A percentile compares a stretch with the other conserved stretches of the same genome.
Evolutionary conservation across 2,888 invertebrate genomes (phyloP).

Genomic region (Panopea generosa): DNA sequence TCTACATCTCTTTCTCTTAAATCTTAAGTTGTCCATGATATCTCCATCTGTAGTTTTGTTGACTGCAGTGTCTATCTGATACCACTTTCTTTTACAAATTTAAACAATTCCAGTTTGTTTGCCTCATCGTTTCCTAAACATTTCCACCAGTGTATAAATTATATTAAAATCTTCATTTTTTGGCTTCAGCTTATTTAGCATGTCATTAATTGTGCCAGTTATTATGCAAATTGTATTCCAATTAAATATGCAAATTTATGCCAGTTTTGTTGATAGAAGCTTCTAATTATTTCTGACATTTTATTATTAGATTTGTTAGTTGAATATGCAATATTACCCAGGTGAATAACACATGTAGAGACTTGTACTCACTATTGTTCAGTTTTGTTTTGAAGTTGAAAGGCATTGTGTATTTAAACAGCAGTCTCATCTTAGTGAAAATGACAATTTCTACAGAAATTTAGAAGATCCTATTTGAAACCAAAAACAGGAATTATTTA

Average conservation of each 20-base stretch:
- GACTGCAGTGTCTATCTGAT: too few species aligned
- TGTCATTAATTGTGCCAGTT: neutral
- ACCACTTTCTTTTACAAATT: too few species aligned
- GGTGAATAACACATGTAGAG: neutral
- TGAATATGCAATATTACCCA: neutral
- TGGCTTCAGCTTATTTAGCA: neutral
- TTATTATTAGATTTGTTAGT: neutral
- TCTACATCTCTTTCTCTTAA: neutral
- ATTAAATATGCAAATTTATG: constrained; percentile 9
- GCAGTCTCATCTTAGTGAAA: too few species aligned
- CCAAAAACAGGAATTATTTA: too few species aligned
- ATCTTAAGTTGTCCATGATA: neutral
- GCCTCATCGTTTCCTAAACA: too few species aligned
- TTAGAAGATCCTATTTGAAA: too few species aligned
- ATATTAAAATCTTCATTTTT: too few species aligned
- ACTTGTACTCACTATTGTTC: neutral
- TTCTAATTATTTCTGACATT: constrained; percentile 2
- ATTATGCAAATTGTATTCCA: constrained; percentile 15
- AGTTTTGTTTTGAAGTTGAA: neutral
- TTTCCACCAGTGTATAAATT: too few species aligned
- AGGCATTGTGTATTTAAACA: too few species aligned
- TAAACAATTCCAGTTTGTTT: too few species aligned
- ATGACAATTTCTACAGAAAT: too few species aligned
- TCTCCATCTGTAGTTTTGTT: too few species aligned
- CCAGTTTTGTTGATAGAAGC: constrained; percentile 5